Percentiles rank a stretch among this genome's conserved stretches.
These are phyloP conservation scores for Dugesia japonica DNA, from an alignment of 2,888 invertebrate genomes.

Conservation along the genomic window DNA sequence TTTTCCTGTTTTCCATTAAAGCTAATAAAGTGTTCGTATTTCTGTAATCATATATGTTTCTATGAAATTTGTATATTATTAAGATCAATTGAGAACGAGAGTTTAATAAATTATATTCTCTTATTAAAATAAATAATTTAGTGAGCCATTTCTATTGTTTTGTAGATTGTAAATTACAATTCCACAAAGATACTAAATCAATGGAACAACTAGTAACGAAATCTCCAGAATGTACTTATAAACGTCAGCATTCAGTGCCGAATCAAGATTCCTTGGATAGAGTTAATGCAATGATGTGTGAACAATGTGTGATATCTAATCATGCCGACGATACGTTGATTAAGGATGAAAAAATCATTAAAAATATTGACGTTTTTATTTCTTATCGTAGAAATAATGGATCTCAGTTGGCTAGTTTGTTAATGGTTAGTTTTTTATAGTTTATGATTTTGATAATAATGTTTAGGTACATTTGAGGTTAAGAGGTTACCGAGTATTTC, in stretches of 20 bases:
- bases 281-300: neutral
- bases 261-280: neutral
- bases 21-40: no score
- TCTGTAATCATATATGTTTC: no score
- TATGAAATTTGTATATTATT: no score
- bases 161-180: neutral
- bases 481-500: constrained; percentile 84
- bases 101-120: no score
- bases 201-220: neutral
- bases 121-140: no score
- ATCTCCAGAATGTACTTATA: neutral
- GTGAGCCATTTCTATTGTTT: no score
- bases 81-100: no score
- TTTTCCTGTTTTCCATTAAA: no score
- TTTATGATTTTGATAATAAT: no score
- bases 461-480: constrained; percentile 84
- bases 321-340: constrained; percentile 10
- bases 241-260: neutral
- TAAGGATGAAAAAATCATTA: neutral
- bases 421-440: neutral
- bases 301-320: neutral
- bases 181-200: neutral
- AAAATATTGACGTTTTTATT: constrained; percentile 74
- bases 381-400: constrained; percentile 92
- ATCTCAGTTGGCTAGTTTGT: constrained; percentile 66